Conservation (phyloP, 2,797 vertebrate genomes). For the Eurystomus glaucurus region DNA sequence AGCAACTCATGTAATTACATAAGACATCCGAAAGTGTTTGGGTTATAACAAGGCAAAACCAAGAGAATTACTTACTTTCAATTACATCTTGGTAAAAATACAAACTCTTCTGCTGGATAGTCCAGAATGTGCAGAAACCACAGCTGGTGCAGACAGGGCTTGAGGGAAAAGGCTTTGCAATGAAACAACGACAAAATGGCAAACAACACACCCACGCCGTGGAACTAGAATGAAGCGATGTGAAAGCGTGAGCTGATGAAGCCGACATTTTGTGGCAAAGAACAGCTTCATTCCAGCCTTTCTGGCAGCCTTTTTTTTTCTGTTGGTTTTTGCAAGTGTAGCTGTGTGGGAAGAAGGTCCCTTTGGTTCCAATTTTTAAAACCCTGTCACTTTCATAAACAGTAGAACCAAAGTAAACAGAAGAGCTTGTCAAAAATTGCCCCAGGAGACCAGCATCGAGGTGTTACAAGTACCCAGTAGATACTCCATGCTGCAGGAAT, state of each 20-base stretch:
- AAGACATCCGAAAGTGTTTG: not conserved
- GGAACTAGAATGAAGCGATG: not conserved
- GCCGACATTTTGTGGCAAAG: not conserved
- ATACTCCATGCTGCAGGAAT: not conserved
- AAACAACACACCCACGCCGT: not conserved
- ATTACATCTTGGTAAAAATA: not conserved
- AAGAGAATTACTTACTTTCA: not conserved
- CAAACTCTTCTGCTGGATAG: not conserved
- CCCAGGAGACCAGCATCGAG: not conserved
- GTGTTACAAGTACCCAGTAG: not conserved
- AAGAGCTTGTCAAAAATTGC: not conserved
- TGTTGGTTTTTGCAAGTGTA: not conserved
- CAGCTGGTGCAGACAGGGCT: not conserved
- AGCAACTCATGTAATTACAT: not conserved
- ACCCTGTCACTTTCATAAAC: not conserved
- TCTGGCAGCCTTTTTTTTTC: not conserved
- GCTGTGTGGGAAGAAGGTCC: not conserved
- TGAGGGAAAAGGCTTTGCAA: not conserved
- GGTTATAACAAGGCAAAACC: not conserved
- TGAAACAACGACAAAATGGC: not conserved
- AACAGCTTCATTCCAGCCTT: not conserved
- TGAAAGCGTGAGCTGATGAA: not conserved
- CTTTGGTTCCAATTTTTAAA: conserved; percentile 29
- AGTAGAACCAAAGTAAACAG: not conserved
- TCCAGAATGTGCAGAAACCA: conserved; percentile 8